phyloP scores from a whole-genome alignment of 2,113 vertebrate species.

The Xiphophorus maculatus region DNA sequence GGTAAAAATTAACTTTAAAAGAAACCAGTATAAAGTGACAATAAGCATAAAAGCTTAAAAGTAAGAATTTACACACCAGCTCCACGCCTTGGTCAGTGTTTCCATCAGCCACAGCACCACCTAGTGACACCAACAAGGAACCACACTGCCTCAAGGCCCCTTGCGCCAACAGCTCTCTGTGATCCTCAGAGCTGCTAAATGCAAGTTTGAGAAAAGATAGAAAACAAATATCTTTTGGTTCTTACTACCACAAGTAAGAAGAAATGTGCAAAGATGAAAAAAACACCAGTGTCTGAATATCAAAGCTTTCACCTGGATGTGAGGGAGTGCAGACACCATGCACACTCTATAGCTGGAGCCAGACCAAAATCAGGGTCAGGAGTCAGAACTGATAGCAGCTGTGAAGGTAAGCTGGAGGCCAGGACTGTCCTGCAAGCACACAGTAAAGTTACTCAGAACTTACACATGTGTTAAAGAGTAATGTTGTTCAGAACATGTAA shows the following conservation, averaged over 20 bases:
- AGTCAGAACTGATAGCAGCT: slow-evolving; percentile 82
- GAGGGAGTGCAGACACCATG: slow-evolving; percentile 96
- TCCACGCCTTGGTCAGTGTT: slow-evolving; percentile 81
- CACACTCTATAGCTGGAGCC: slow-evolving; percentile 88
- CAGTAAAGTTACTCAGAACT: neutral
- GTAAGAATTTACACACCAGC: slow-evolving; percentile 79
- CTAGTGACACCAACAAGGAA: slow-evolving; percentile 83
- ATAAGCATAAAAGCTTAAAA: neutral
- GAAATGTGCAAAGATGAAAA: neutral
- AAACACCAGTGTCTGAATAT: neutral
- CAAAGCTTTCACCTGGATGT: slow-evolving; percentile 82
- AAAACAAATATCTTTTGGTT: neutral
- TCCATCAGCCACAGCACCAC: slow-evolving; percentile 74
- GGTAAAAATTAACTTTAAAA: neutral
- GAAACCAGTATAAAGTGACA: neutral
- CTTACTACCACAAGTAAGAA: neutral
- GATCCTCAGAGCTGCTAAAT: slow-evolving; percentile 74
- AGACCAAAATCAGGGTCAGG: slow-evolving; percentile 79
- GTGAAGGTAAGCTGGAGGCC: slow-evolving; percentile 81
- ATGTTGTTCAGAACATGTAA: neutral
- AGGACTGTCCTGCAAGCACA: slow-evolving; percentile 80
- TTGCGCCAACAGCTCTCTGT: slow-evolving; percentile 70
- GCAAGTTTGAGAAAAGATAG: neutral
- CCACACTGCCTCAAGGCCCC: slow-evolving; percentile 80
- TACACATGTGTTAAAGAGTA: neutral